Conservation (phyloP, 2,888 invertebrate species). For the Brachynemurus nebulosus region DNA sequence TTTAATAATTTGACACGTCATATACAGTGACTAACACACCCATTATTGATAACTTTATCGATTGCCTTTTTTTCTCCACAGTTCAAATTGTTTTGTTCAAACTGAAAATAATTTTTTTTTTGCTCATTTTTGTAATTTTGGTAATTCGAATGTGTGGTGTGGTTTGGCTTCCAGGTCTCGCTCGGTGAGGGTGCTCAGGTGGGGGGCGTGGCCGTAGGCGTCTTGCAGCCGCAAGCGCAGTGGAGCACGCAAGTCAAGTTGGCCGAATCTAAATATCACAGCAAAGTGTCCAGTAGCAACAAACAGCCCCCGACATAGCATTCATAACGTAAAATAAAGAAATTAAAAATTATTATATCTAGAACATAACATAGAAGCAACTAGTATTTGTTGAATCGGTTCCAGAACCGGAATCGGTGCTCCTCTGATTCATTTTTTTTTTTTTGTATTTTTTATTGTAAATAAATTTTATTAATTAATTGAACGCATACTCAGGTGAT, state of each 20-base stretch:
- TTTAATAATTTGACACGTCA: too few relatives aligned
- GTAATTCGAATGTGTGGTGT: constrained; percentile 10
- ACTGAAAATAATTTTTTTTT: too few relatives aligned
- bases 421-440: neutral
- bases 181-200: constrained; percentile 9
- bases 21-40: too few relatives aligned
- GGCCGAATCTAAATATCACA: constrained; percentile 35
- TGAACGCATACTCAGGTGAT: constrained; percentile 5
- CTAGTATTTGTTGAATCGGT: neutral
- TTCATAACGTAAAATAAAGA: neutral
- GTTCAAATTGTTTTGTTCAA: too few relatives aligned
- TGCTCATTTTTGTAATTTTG: constrained; percentile 1
- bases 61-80: too few relatives aligned
- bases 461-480: neutral
- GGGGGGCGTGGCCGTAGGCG: constrained; percentile 32
- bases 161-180: constrained; percentile 11
- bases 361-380: neutral
- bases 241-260: constrained; percentile 23
- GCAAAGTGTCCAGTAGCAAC: constrained; percentile 22
- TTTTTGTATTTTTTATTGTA: neutral
- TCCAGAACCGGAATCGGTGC: neutral
- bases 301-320: constrained; percentile 7
- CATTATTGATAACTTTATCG: too few relatives aligned
- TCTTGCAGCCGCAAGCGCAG: constrained; percentile 10
- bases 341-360: neutral